Base-by-base conservation (phyloP, 2,888 invertebrate species). In the Plagodis dolabraria region DNA sequence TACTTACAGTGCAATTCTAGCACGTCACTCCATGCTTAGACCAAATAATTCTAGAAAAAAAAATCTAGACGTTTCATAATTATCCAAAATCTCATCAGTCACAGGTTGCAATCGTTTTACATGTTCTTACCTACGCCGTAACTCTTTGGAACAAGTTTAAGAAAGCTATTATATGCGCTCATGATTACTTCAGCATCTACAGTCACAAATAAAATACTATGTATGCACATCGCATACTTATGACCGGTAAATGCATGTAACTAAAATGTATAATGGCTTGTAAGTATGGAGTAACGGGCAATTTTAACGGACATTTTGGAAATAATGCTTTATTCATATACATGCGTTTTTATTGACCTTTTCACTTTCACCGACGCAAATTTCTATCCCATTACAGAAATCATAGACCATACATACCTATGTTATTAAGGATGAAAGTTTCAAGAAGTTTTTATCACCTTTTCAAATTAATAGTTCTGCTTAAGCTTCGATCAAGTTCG, bases 101-200 rank as follows among this genome's bases (percentile, higher is more conserved):
- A n/a, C 6, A 9, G 42, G 6, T 44, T 0, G 49, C 10, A 40
- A 49, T 49, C 10, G 40, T 49, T 49, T 47, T 9, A 36, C 34
- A 33, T 42, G 57, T 47, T 54, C 38, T 54, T 36, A 11, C 9
- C 43, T 11, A 12, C 51, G 12, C 7, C 34, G 34, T 51, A 44
- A 51, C 44, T 22, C 12, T 35, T 9, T 40, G 9, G 46, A 47
- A 54, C 62, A 62, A 62, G 53, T 53, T 52, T 53, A 43, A 47
- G 44, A 44, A 51, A 51, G 51, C 43, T 51, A 51, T 51, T 44
- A 7, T 8, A 8, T 7, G 50, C 7, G 35, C 35, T 51, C n/a
- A 34, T 11, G 35, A 51, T 51, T 43, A 44, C 44, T 51, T 51
- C 11, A 33, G 43, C 42, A 12, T 43, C 40, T 60, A 65, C 46